Evolutionary conservation across 2,113 vertebrate species (phyloP).

Genomic region (Hippolais icterina): DNA sequence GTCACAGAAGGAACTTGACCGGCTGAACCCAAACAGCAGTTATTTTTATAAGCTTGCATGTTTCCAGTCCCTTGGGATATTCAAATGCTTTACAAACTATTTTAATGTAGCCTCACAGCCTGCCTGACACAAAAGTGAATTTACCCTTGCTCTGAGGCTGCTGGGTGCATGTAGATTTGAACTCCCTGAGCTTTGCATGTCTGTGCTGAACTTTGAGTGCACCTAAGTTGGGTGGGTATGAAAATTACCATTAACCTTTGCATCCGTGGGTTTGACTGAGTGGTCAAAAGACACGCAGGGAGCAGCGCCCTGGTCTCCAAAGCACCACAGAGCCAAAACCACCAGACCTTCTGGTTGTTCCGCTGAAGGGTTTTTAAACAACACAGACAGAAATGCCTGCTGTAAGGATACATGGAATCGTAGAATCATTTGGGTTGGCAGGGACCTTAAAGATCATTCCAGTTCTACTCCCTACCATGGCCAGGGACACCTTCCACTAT

Average conservation of each 20-base stretch:
- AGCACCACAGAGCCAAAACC: neutral
- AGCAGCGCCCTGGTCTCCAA: neutral
- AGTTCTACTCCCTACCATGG: too few species aligned
- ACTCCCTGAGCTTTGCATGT: neutral
- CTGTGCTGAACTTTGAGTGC: neutral
- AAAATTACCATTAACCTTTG: slow-evolving; percentile 5
- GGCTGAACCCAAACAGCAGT: neutral
- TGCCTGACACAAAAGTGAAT: neutral
- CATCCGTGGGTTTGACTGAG: neutral
- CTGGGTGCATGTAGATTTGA: neutral
- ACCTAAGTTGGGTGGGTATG: neutral
- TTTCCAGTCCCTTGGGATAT: neutral
- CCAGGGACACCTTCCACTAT: neutral
- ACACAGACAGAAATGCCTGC: neutral
- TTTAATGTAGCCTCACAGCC: neutral
- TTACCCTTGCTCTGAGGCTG: neutral
- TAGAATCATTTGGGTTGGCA: neutral
- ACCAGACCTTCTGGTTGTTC: neutral
- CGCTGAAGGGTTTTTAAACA: neutral
- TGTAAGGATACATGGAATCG: neutral
- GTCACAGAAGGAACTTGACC: neutral
- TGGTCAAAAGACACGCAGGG: neutral
- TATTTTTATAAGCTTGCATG: neutral
- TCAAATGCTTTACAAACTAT: neutral
- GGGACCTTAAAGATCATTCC: neutral